A percentile compares a stretch with the other conserved stretches of the same genome.
These are phyloP conservation scores for Wasmannia auropunctata DNA, from an alignment of 1,140 invertebrate genomes.

Conservation along the genomic window DNA sequence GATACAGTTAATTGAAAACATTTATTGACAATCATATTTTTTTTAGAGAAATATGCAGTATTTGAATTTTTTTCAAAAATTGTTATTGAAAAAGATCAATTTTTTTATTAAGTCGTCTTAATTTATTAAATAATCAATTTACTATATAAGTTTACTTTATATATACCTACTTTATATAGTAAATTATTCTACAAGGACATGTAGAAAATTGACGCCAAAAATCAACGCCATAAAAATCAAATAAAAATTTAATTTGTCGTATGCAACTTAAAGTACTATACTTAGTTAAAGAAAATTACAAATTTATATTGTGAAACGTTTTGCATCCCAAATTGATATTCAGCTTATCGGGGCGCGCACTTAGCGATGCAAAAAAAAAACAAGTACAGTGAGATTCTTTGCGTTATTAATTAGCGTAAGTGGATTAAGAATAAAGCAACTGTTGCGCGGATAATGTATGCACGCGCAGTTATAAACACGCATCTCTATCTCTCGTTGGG, in stretches of 20 bases:
- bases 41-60: neutral
- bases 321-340: neutral
- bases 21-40: neutral
- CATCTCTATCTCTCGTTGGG: neutral
- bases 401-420: neutral
- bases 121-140: neutral
- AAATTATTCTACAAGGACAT: neutral
- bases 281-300: neutral
- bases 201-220: neutral
- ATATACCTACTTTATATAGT: neutral
- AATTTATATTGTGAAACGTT: neutral
- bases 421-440: conserved; percentile 8
- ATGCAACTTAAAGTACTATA: neutral
- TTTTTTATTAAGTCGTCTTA: no score
- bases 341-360: neutral
- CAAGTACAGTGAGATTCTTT: neutral
- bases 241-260: neutral
- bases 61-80: neutral
- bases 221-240: no score
- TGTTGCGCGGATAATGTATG: neutral
- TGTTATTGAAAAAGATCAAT: neutral
- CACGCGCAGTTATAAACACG: neutral
- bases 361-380: neutral
- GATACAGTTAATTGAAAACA: neutral
- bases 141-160: no score